A percentile compares a stretch with the other conserved stretches of the same genome.
These are phyloP conservation scores for Netelia melanura DNA, from an alignment of 2,888 invertebrate species.

Conservation along the genomic window DNA sequence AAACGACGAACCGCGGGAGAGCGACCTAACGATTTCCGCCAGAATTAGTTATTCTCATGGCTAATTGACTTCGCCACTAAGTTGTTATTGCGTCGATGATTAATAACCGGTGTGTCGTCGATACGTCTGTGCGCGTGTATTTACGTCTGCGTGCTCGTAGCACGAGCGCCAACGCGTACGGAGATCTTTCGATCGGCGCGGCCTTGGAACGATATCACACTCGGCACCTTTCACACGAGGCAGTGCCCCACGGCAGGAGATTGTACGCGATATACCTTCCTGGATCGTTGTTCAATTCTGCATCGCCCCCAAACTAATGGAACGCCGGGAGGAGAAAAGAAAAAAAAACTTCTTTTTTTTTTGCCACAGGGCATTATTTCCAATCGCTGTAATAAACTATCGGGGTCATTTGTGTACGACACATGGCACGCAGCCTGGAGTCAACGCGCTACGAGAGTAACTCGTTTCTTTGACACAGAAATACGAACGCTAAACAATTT, in stretches of 20 bases:
- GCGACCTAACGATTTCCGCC: constrained; percentile 1
- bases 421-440: too few species aligned
- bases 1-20: background rate
- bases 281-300: background rate
- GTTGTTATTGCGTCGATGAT: constrained; percentile 55
- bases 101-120: constrained; percentile 39
- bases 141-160: background rate
- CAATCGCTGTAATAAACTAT: too few species aligned
- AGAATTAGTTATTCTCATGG: constrained; percentile 50
- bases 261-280: background rate
- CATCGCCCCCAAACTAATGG: too few species aligned
- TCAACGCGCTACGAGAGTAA: too few species aligned
- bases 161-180: too few species aligned
- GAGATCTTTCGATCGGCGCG: constrained; percentile 24
- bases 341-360: too few species aligned
- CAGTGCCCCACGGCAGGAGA: constrained; percentile 22
- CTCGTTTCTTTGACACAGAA: too few species aligned
- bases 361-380: too few species aligned
- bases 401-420: too few species aligned
- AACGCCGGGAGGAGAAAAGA: too few species aligned
- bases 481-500: too few species aligned
- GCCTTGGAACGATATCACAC: constrained; percentile 35
- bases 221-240: constrained; percentile 46
- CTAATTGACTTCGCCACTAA: constrained; percentile 48
- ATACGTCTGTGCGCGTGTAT: background rate